Percentiles rank a stretch among this genome's conserved stretches.
phyloP scores from a whole-genome alignment of 2,113 vertebrate species.

The Ailurus styani region DNA sequence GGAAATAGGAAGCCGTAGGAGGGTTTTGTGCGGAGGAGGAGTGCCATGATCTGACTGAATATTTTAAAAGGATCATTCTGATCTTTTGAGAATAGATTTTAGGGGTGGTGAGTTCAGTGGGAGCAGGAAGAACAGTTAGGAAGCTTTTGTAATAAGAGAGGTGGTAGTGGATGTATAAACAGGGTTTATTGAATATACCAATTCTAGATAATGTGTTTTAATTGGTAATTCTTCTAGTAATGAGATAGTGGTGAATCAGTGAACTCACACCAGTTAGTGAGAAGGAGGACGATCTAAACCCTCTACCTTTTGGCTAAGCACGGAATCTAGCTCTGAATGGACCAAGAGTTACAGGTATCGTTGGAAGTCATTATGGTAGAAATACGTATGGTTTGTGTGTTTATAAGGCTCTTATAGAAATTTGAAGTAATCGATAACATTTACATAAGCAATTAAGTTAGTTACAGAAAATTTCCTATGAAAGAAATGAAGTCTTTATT shows the following conservation, averaged over 20 bases:
- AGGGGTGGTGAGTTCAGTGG: background rate
- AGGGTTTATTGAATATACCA: background rate
- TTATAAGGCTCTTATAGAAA: background rate
- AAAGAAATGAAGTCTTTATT: conserved; percentile 9
- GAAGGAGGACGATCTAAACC: background rate
- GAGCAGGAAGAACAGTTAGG: background rate
- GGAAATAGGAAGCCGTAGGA: background rate
- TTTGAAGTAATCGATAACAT: background rate
- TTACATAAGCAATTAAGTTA: background rate
- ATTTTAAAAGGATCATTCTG: background rate
- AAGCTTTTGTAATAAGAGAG: background rate
- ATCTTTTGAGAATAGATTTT: background rate
- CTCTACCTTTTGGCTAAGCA: background rate
- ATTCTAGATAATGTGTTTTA: background rate
- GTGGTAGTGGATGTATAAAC: background rate
- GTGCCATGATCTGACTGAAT: background rate
- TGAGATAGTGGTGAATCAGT: background rate
- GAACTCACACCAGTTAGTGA: background rate
- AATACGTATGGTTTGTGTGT: background rate
- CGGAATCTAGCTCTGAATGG: background rate
- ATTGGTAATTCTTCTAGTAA: background rate
- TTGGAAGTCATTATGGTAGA: background rate
- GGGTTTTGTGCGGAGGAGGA: background rate
- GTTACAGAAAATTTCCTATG: background rate
- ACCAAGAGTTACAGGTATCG: background rate